phyloP scores from a whole-genome alignment of 23 tunicate genomes.

The Corella eumyota region DNA sequence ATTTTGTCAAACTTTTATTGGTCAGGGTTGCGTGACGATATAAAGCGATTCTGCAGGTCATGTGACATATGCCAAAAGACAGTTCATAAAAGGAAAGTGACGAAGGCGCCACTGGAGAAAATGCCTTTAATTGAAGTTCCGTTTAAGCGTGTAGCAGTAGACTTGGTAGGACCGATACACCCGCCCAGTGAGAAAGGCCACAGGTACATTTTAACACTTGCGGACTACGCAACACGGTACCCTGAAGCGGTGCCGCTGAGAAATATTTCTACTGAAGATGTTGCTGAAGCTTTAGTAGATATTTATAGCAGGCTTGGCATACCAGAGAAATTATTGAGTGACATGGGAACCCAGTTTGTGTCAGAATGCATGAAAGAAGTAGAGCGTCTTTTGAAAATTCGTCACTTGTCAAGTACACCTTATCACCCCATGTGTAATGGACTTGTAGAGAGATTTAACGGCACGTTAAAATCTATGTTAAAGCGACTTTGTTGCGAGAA shows the following conservation, averaged over 20 bases:
- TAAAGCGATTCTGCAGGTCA: too few species aligned
- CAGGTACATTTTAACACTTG: conserved; percentile 11
- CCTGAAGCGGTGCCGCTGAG: conserved; percentile 23
- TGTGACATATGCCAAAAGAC: too few species aligned
- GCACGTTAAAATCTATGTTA: too few species aligned
- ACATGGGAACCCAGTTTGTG: too few species aligned
- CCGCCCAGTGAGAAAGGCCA: too few species aligned
- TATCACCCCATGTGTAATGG: too few species aligned
- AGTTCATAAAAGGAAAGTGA: too few species aligned
- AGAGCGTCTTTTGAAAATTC: conserved; percentile 7
- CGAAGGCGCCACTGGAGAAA: too few species aligned
- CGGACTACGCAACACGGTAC: conserved; percentile 16
- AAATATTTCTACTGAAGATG: conserved; percentile 17
- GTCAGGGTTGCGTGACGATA: conserved; percentile 10
- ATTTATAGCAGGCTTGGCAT: conserved; percentile 14
- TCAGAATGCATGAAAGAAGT: conserved; percentile 10
- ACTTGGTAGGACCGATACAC: conserved; percentile 12
- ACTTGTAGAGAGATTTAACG: too few species aligned
- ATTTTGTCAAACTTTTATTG: conserved; percentile 9
- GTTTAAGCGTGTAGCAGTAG: conserved; percentile 13
- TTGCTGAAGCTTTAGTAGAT: conserved; percentile 22
- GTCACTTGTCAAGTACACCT: neutral
- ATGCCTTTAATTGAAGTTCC: conserved; percentile 2
- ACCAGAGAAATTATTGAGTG: conserved; percentile 8
- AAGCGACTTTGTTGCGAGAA: too few species aligned